phyloP scores from a whole-genome alignment of 2,797 vertebrate species.

The Eptatretus atami region DNA sequence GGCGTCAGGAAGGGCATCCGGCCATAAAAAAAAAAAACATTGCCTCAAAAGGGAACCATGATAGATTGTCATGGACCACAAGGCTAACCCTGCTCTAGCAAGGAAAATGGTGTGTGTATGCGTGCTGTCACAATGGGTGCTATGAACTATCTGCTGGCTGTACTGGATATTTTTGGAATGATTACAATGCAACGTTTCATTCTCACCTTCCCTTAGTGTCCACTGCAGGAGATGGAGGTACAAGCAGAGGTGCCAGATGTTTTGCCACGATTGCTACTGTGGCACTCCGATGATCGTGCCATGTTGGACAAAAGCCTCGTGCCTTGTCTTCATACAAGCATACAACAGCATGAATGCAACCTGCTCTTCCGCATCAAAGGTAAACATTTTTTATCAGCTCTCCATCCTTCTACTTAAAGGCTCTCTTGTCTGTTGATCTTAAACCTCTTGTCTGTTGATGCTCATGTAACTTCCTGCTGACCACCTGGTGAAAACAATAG shows the following conservation, averaged over 20 bases:
- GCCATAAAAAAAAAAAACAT: too few species aligned
- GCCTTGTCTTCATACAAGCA: slow-evolving; percentile 56
- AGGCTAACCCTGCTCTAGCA: too few species aligned
- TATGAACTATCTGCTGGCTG: too few species aligned
- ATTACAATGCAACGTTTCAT: background rate
- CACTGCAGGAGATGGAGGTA: slow-evolving; percentile 30
- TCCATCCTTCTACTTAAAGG: too few species aligned
- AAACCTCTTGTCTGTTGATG: background rate
- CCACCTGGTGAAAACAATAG: too few species aligned
- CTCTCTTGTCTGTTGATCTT: background rate
- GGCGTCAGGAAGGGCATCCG: too few species aligned
- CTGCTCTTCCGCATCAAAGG: slow-evolving; percentile 82
- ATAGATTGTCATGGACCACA: too few species aligned
- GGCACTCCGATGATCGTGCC: slow-evolving; percentile 37
- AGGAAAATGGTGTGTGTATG: too few species aligned
- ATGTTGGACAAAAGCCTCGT: slow-evolving; percentile 50
- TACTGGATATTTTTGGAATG: too few species aligned
- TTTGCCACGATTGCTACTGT: slow-evolving; percentile 35
- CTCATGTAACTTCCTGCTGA: background rate
- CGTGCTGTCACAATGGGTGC: too few species aligned
- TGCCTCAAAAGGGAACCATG: too few species aligned
- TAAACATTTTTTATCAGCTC: slow-evolving; percentile 11
- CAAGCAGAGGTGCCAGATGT: slow-evolving; percentile 25
- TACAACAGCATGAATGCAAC: slow-evolving; percentile 66
- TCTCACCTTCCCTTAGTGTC: slow-evolving; percentile 29